These are phyloP conservation scores for Lepeophtheirus nordmannii DNA, from an alignment of 2,888 invertebrate species.

Conservation along the genomic window DNA sequence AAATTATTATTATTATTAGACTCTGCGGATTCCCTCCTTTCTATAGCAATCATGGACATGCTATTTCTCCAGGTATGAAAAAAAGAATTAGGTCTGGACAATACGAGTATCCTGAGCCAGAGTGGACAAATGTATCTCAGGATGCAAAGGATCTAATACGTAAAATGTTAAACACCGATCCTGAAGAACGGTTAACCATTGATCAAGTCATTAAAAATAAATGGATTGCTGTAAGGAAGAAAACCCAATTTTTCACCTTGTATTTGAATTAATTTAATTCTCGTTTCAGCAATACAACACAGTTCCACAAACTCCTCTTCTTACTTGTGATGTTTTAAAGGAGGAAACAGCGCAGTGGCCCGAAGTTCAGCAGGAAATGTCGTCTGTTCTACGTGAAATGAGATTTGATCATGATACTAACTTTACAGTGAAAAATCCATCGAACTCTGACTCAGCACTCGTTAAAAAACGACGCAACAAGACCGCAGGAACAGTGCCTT, in stretches of 20 bases:
- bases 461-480: constrained; percentile 54
- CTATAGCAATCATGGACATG: constrained; percentile 90
- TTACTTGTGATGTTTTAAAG: constrained; percentile 69
- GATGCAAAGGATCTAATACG: constrained; percentile 90
- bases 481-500: constrained; percentile 23
- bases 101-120: constrained; percentile 89
- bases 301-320: constrained; percentile 86
- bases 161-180: constrained; percentile 86
- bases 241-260: neutral
- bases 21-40: constrained; percentile 98
- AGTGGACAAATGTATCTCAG: constrained; percentile 83
- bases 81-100: constrained; percentile 85
- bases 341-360: constrained; percentile 89
- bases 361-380: constrained; percentile 98
- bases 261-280: neutral
- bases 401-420: constrained; percentile 51
- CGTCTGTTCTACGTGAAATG: constrained; percentile 90
- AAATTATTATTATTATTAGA: constrained; percentile 29
- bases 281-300: constrained; percentile 50
- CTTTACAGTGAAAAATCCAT: constrained; percentile 52
- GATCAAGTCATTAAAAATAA: constrained; percentile 72
- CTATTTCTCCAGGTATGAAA: constrained; percentile 99
- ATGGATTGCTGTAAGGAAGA: constrained; percentile 62
- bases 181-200: constrained; percentile 71
- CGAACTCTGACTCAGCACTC: constrained; percentile 78